Conservation (phyloP, 2,113 vertebrate genomes). For the Podarcis raffonei region DNA sequence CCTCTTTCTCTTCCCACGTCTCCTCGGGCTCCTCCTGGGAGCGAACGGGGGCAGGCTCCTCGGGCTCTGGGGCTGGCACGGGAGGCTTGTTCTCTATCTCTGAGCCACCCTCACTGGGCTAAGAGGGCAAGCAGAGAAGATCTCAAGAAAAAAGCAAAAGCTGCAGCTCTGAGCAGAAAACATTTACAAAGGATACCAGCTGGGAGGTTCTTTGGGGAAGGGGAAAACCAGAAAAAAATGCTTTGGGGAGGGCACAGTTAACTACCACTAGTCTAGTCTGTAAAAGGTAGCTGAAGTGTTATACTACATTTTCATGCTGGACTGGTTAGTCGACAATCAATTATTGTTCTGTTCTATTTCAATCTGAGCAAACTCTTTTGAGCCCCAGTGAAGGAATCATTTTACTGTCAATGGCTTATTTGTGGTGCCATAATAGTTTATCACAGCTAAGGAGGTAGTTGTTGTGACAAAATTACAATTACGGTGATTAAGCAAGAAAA, state of each 20-base stretch:
- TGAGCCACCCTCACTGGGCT: constrained; percentile 71
- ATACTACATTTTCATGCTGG: background rate
- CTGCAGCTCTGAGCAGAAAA: background rate
- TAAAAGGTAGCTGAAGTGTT: background rate
- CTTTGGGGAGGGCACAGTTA: background rate
- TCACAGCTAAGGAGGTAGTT: too few relatives aligned
- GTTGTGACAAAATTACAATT: background rate
- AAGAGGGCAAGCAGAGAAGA: background rate
- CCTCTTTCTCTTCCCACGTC: constrained; percentile 96
- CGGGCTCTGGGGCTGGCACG: constrained; percentile 60
- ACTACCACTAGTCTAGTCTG: background rate
- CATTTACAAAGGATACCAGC: background rate
- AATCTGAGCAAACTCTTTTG: background rate
- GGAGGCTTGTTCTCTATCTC: constrained; percentile 74
- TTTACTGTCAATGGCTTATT: background rate
- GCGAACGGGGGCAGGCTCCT: constrained; percentile 61
- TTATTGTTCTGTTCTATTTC: background rate
- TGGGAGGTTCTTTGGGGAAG: background rate
- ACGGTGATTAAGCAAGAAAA: background rate
- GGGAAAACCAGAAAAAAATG: too few relatives aligned
- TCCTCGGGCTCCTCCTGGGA: constrained; percentile 85
- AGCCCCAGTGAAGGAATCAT: background rate
- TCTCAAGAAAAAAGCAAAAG: background rate
- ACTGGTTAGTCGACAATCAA: background rate
- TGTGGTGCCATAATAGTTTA: background rate